Conservation (phyloP, 2,888 invertebrate species). For the Hymenopus coronatus region DNA sequence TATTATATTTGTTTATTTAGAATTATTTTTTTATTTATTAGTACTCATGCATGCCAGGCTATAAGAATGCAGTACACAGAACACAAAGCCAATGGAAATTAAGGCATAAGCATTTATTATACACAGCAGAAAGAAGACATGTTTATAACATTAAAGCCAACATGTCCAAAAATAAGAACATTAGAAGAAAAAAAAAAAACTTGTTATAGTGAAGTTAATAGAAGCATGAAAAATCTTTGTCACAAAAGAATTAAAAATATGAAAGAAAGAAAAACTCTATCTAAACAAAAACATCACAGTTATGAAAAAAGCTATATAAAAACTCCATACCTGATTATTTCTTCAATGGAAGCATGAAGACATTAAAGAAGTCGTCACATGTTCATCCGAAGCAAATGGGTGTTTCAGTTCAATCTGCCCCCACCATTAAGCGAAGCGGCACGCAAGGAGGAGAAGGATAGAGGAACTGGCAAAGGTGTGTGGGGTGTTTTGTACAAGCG, state of each 20-base stretch:
- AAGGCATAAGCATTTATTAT: background rate
- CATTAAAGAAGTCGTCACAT: conserved; percentile 34
- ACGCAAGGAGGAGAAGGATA: conserved; percentile 12
- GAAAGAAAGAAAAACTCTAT: conserved; percentile 1
- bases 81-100: background rate
- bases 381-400: conserved; percentile 30
- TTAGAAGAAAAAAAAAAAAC: background rate
- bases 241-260: background rate
- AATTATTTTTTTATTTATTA: background rate
- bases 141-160: background rate
- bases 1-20: background rate
- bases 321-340: conserved; percentile 35
- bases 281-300: conserved; percentile 27
- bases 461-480: conserved; percentile 22
- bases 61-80: background rate
- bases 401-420: conserved; percentile 25
- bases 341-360: conserved; percentile 34
- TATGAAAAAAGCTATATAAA: conserved; percentile 21
- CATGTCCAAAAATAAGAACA: background rate
- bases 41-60: background rate
- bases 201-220: background rate
- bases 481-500: conserved; percentile 32
- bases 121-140: background rate
- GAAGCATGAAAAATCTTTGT: background rate
- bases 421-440: conserved; percentile 33